Evolutionary conservation across 1,140 invertebrate species (phyloP), one percentile per base, ranked within the genome.

Genomic region (Stegodyphus mimosarum): DNA sequence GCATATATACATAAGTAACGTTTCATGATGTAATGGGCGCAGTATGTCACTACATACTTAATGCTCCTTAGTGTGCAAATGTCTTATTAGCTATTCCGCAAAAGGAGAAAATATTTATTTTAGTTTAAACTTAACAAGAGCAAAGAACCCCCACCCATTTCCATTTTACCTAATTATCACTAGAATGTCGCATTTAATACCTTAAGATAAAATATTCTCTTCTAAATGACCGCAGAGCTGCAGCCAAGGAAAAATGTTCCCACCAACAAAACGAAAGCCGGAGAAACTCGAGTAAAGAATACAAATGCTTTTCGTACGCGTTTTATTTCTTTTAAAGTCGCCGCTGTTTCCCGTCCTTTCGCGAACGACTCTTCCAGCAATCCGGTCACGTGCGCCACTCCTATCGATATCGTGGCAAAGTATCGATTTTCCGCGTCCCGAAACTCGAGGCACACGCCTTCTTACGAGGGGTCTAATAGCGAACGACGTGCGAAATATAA

Each of bases 201-300:
- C 50, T 15, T 53, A 69, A 63, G 52, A 71, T 80, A 69, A 80
- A 70, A 60, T 80, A 69, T 70, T 60, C 78, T 69, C 33, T 50
- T 49, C 50, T 17, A 52, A 15, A 51, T 15, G 55, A 60, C 48
- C 6, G 48, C 60, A 66, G 60, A 48, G n/a, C 17, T 33, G 48
- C 9, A 4, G n/a, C 49, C 66, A 9, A 10, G 17, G 48, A 71
- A 60, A 7, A 64, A 60, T 11, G 55, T 9, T 11, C 9, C 55
- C 5, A 60, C 9, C 55, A 60, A 60, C 15, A 60, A 15, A 60
- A 6, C 7, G 6, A 5, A 78, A 76, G 48, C 15, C 11, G 55
- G 76, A 71, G 78, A 74, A 83, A 83, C 80, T 83, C 80, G 80
- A 83, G 80, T 18, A 49, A 83, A 83, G 80, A 83, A 83, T 83